Percentiles rank a stretch among this genome's conserved stretches.
Conservation (phyloP, 2,888 invertebrate genomes). For the Macrophya annulata region DNA sequence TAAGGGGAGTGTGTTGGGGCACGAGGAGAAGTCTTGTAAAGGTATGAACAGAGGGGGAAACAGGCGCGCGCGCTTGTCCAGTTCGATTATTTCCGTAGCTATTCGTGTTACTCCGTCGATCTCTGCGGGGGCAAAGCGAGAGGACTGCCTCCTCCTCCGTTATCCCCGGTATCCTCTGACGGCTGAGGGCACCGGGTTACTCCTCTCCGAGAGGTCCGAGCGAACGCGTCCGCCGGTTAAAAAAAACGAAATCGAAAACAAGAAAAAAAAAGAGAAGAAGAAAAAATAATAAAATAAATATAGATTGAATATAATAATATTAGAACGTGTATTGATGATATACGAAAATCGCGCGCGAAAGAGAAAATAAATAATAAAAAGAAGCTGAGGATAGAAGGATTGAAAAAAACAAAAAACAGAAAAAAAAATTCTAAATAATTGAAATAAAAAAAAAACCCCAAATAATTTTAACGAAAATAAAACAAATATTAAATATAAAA, state of each 20-base stretch:
- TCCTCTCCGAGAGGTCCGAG: conserved; percentile 54
- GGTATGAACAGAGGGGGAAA: not conserved
- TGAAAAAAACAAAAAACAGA: too few species aligned
- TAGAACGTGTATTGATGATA: too few species aligned
- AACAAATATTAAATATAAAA: too few species aligned
- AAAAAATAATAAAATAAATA: not conserved
- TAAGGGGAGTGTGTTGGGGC: not conserved
- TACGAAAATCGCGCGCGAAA: too few species aligned
- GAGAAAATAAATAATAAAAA: too few species aligned
- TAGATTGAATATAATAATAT: too few species aligned
- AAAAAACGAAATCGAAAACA: not conserved
- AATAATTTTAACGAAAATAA: too few species aligned
- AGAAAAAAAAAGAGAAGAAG: not conserved
- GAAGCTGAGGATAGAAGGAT: too few species aligned
- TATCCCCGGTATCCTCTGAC: conserved; percentile 49
- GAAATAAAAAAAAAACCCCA: too few species aligned
- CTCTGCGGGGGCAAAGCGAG: conserved; percentile 78
- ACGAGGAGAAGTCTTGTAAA: conserved; percentile 4
- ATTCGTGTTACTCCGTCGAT: conserved; percentile 75
- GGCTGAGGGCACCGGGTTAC: conserved; percentile 55
- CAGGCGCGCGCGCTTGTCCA: conserved; percentile 59
- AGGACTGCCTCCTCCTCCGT: conserved; percentile 40
- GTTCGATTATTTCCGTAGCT: conserved; percentile 67
- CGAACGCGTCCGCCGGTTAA: conserved; percentile 42
- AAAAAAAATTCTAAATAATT: too few species aligned